Conservation (phyloP, 2,888 invertebrate genomes). For the Lepidochitona cinerea region DNA sequence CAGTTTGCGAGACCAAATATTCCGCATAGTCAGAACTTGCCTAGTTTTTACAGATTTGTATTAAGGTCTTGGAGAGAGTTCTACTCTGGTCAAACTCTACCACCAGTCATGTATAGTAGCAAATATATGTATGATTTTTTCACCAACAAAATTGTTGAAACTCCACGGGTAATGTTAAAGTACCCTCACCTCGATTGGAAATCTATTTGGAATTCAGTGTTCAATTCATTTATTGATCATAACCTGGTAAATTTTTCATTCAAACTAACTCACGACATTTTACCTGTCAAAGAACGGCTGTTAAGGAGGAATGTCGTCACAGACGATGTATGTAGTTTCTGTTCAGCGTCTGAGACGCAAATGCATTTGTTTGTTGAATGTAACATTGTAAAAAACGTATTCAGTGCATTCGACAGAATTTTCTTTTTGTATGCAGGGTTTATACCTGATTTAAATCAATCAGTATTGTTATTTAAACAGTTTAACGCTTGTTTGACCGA, state of each 20-base stretch:
- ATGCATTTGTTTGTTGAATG: slow-evolving; percentile 1
- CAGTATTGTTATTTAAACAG: too few species aligned
- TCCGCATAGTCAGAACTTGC: background rate
- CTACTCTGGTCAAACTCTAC: background rate
- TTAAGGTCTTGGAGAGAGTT: background rate
- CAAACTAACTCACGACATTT: background rate
- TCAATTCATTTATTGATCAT: background rate
- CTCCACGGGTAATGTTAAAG: background rate
- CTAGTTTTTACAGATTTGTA: background rate
- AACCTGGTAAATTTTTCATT: background rate
- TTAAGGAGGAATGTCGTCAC: background rate
- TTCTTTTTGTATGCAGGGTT: background rate
- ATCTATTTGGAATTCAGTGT: background rate
- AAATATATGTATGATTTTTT: background rate
- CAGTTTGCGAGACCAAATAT: background rate
- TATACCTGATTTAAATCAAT: too few species aligned
- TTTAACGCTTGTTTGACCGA: too few species aligned
- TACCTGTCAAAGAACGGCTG: background rate
- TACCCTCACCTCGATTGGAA: background rate
- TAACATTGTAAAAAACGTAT: background rate
- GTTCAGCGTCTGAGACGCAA: background rate
- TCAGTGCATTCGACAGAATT: background rate
- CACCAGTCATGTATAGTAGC: background rate
- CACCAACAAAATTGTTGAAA: background rate
- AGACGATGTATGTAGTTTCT: background rate